Conservation (phyloP, 2,113 vertebrate species). For the Collichthys lucidus region DNA sequence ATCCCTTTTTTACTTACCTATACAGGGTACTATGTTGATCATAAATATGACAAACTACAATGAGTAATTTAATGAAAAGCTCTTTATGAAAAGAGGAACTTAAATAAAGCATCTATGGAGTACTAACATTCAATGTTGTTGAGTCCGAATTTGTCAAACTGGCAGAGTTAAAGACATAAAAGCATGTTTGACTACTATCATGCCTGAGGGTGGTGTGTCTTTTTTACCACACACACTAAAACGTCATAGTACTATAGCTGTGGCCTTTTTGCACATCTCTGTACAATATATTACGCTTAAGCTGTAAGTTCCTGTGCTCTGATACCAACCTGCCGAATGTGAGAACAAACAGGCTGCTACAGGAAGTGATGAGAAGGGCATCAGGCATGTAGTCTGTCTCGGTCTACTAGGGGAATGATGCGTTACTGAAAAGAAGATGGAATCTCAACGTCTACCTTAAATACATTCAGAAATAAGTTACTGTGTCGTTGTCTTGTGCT, state of each 20-base stretch:
- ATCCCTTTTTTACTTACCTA: constrained; percentile 48
- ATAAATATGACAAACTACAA: constrained; percentile 64
- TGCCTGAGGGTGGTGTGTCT: constrained; percentile 55
- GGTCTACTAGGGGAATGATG: constrained; percentile 57
- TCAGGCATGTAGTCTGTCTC: constrained; percentile 47
- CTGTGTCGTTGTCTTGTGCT: constrained; percentile 87
- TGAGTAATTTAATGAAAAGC: constrained; percentile 59
- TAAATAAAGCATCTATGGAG: constrained; percentile 49
- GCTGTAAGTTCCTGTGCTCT: constrained; percentile 21
- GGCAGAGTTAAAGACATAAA: constrained; percentile 47
- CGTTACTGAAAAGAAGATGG: constrained; percentile 70
- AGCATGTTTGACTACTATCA: constrained; percentile 34
- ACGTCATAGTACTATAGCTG: constrained; percentile 46
- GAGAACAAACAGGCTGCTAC: constrained; percentile 63
- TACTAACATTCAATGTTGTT: constrained; percentile 57
- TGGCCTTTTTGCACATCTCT: constrained; percentile 38
- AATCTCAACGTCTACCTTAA: constrained; percentile 82
- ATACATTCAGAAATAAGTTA: constrained; percentile 88
- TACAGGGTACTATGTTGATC: constrained; percentile 55
- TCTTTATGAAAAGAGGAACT: constrained; percentile 41
- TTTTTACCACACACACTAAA: constrained; percentile 47
- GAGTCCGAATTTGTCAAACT: constrained; percentile 48
- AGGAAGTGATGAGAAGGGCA: constrained; percentile 56
- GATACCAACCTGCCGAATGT: constrained; percentile 41
- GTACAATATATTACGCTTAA: constrained; percentile 1